These are phyloP conservation scores for Nomada hirtipes DNA, from an alignment of 2,888 invertebrate species.

Conservation along the genomic window DNA sequence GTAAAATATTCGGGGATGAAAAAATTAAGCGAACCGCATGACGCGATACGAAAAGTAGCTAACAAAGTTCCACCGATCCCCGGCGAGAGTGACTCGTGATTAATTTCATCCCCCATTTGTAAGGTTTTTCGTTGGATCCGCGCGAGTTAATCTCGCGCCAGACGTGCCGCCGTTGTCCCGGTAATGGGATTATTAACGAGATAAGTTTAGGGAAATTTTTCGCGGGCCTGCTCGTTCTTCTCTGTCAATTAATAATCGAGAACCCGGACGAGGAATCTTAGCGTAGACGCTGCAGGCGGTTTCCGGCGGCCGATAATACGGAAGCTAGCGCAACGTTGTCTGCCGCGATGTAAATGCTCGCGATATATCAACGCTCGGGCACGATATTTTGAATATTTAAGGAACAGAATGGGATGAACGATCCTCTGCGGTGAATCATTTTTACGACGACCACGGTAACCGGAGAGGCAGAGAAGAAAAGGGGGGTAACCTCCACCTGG, in stretches of 20 bases:
- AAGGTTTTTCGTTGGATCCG: slow-evolving; percentile 23
- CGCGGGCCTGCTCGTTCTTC: slow-evolving; percentile 30
- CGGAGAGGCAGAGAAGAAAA: slow-evolving; percentile 52
- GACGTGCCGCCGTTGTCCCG: slow-evolving; percentile 15
- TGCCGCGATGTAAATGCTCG: slow-evolving; percentile 39
- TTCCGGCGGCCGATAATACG: slow-evolving; percentile 40
- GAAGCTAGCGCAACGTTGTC: slow-evolving; percentile 12
- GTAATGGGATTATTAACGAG: slow-evolving; percentile 67
- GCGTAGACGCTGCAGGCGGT: slow-evolving; percentile 9
- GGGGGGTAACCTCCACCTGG: slow-evolving; percentile 35
- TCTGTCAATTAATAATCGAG: slow-evolving; percentile 69
- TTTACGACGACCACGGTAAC: slow-evolving; percentile 68
- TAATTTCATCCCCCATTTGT: slow-evolving; percentile 34
- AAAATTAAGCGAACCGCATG: not conserved
- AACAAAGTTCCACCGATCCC: slow-evolving; percentile 19
- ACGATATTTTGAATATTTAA: slow-evolving; percentile 65
- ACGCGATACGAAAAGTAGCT: not conserved
- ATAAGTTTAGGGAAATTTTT: slow-evolving; percentile 64
- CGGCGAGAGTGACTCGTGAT: slow-evolving; percentile 19
- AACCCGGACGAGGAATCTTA: slow-evolving; percentile 22
- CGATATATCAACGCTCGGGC: slow-evolving; percentile 51
- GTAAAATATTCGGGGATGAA: no score
- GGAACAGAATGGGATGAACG: slow-evolving; percentile 43
- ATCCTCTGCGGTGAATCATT: slow-evolving; percentile 69
- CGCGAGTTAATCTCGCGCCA: slow-evolving; percentile 40